Conservation (phyloP, 2,113 vertebrate species). For the Tonatia bakeri region DNA sequence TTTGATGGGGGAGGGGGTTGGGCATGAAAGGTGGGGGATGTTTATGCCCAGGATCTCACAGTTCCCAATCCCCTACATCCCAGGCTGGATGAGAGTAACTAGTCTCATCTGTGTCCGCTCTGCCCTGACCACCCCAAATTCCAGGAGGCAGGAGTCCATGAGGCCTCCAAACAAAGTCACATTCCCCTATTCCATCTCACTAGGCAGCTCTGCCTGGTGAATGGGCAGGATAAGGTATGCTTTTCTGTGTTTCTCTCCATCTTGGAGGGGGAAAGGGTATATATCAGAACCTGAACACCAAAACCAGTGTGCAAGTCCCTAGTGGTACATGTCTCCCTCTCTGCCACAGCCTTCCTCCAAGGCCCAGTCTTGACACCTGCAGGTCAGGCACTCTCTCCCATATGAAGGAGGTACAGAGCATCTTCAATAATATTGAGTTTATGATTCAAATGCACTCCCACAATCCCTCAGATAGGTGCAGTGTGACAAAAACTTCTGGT, state of each 20-base stretch:
- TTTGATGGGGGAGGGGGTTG: not conserved
- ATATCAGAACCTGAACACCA: not conserved
- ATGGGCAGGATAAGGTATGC: no score
- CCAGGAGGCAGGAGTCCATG: not conserved
- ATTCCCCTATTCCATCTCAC: not conserved
- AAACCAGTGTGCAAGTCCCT: not conserved
- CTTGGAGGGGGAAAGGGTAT: not conserved
- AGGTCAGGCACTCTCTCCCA: not conserved
- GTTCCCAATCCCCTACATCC: not conserved
- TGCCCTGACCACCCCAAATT: not conserved
- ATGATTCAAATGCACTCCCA: not conserved
- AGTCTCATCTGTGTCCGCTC: not conserved
- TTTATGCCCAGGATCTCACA: rapidly evolving
- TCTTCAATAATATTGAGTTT: not conserved
- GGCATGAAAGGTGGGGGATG: no score
- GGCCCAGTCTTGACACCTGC: not conserved
- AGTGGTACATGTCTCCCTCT: not conserved
- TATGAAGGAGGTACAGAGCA: no score
- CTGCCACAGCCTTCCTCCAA: not conserved
- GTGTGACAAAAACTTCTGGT: not conserved
- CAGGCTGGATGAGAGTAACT: not conserved
- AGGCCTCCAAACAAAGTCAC: not conserved
- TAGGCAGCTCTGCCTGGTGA: not conserved
- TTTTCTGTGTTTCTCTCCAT: not conserved
- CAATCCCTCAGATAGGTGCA: not conserved